Evolutionary conservation across 1,140 invertebrate species (phyloP).

Genomic region (Aphaenogaster rudis): DNA sequence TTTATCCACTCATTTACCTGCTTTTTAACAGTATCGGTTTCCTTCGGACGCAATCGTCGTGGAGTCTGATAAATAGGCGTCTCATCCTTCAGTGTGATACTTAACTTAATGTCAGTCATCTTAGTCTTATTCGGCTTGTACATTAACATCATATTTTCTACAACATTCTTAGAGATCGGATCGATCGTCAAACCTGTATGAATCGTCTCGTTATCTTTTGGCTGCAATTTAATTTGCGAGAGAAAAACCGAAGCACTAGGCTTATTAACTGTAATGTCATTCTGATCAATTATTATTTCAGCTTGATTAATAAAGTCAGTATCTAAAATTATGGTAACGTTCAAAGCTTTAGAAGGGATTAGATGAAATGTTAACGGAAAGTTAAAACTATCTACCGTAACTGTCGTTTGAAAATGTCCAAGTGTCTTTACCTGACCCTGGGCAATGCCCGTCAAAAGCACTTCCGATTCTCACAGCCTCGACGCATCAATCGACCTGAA

Average conservation of each 20-base stretch:
- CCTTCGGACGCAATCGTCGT: not conserved
- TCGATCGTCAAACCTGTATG: not conserved
- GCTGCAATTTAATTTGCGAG: not conserved
- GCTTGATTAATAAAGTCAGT: not conserved
- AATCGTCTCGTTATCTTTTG: not conserved
- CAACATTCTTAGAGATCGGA: not conserved
- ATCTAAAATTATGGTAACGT: not conserved
- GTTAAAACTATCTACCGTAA: not conserved
- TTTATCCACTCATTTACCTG: constrained; percentile 3
- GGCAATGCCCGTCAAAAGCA: not conserved
- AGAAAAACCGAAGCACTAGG: not conserved
- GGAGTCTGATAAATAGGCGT: not conserved
- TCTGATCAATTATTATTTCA: not conserved
- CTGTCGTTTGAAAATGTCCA: constrained; percentile 1
- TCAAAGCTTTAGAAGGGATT: not conserved
- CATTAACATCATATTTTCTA: not conserved
- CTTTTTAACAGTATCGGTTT: not conserved
- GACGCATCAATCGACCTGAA: not conserved
- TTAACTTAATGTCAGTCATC: not conserved
- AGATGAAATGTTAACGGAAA: constrained; percentile 4
- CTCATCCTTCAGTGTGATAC: not conserved
- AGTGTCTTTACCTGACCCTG: not conserved
- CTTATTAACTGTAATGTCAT: not conserved
- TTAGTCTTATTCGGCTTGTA: not conserved
- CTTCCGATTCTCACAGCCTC: not conserved